Conservation (phyloP, 2,797 vertebrate species). For the Mus spretus region DNA sequence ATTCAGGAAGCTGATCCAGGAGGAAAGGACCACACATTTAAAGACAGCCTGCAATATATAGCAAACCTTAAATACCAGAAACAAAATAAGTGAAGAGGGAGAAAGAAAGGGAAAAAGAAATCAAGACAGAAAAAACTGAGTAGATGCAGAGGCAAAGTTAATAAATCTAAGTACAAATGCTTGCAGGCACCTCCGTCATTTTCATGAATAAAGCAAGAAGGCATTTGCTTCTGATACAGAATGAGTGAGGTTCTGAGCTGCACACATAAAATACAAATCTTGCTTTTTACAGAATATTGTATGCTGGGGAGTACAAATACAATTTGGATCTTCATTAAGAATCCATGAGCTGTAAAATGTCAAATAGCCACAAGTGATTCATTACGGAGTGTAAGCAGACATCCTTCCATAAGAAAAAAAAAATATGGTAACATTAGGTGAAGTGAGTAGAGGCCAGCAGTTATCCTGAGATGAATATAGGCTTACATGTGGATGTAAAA, state of each 20-base stretch:
- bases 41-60: background rate
- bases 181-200: background rate
- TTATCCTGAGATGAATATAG: slow-evolving; percentile 79
- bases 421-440: slow-evolving; percentile 71
- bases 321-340: slow-evolving; percentile 75
- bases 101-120: too few species aligned
- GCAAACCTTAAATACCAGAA: background rate
- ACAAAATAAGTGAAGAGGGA: background rate
- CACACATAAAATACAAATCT: slow-evolving; percentile 64
- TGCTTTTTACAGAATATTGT: slow-evolving; percentile 50
- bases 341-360: slow-evolving; percentile 81
- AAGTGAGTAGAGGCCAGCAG: slow-evolving; percentile 74
- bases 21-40: background rate
- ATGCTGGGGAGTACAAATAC: slow-evolving; percentile 66
- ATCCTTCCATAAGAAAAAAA: slow-evolving; percentile 72
- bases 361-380: slow-evolving; percentile 81
- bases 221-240: slow-evolving; percentile 9
- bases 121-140: background rate
- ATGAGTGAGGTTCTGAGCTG: background rate
- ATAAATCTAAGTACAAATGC: background rate
- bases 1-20: background rate
- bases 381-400: slow-evolving; percentile 80
- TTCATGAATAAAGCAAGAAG: slow-evolving; percentile 54
- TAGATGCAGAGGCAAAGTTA: background rate
- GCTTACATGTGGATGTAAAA: slow-evolving; percentile 76